A percentile compares a stretch with the other conserved stretches of the same genome.
Conservation (phyloP, 2,888 invertebrate species). For the Drosophila paranaensis region DNA sequence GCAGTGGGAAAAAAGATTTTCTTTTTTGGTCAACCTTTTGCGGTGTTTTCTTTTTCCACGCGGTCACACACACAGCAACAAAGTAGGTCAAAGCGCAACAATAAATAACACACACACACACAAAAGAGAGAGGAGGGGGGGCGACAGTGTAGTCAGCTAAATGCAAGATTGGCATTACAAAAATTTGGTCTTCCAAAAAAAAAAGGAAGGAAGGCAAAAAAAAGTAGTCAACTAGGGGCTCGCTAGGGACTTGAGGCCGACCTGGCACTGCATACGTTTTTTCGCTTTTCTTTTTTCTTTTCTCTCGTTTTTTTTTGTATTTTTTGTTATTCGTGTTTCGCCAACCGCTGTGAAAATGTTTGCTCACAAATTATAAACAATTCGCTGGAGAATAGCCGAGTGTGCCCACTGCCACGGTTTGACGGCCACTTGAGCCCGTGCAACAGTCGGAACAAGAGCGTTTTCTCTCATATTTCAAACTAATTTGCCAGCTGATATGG, state of each 20-base stretch:
- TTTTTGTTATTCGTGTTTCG: slow-evolving; percentile 17
- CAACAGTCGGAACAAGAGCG: slow-evolving; percentile 23
- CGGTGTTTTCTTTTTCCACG: slow-evolving; percentile 50
- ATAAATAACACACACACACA: slow-evolving; percentile 37
- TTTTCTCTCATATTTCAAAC: slow-evolving; percentile 10
- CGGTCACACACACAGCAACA: slow-evolving; percentile 49
- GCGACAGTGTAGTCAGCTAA: slow-evolving; percentile 48
- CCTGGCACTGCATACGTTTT: slow-evolving; percentile 29
- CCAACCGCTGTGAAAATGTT: slow-evolving; percentile 51
- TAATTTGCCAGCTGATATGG: slow-evolving; percentile 12
- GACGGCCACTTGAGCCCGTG: slow-evolving; percentile 31
- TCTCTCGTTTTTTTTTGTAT: not conserved
- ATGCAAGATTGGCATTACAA: slow-evolving; percentile 72
- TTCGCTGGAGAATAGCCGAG: slow-evolving; percentile 60
- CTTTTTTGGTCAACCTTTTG: slow-evolving; percentile 59
- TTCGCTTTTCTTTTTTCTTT: slow-evolving; percentile 3
- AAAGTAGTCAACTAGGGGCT: slow-evolving; percentile 21
- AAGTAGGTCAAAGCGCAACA: slow-evolving; percentile 69
- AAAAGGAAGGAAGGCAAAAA: slow-evolving; percentile 6
- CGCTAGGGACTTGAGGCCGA: slow-evolving; percentile 11
- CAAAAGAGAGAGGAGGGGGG: slow-evolving; percentile 1
- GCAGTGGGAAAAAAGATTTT: slow-evolving; percentile 23
- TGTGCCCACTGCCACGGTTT: slow-evolving; percentile 47
- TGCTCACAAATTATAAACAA: slow-evolving; percentile 68
- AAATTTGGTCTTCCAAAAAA: slow-evolving; percentile 43